phyloP scores from a whole-genome alignment of 2,888 invertebrate genomes.

The Amiota mariae region DNA sequence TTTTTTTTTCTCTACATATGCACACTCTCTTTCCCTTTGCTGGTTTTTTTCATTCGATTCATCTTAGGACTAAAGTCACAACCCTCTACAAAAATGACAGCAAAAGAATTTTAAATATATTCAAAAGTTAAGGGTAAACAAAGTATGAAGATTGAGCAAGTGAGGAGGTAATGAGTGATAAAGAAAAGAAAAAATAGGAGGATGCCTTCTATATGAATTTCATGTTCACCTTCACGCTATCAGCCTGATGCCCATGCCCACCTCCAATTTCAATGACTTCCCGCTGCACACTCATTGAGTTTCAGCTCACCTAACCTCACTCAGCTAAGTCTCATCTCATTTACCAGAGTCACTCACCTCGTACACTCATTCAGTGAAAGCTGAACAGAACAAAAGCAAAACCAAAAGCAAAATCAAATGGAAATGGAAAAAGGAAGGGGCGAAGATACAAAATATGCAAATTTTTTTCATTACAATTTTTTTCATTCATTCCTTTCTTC shows the following conservation, averaged over 20 bases:
- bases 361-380: neutral
- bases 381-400: neutral
- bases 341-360: neutral
- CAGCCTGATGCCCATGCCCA: neutral
- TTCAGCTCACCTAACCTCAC: no score
- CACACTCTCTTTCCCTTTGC: neutral
- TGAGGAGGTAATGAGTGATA: no score
- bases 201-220: conserved; percentile 26
- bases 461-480: conserved; percentile 55
- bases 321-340: no score
- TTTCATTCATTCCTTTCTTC: neutral
- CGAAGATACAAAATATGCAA: conserved; percentile 53
- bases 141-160: neutral
- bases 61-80: neutral
- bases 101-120: conserved; percentile 8
- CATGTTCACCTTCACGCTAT: conserved; percentile 22
- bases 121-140: conserved; percentile 30
- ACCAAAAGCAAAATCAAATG: no score
- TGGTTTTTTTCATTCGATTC: neutral
- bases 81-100: neutral
- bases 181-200: neutral
- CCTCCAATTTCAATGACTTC: neutral
- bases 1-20: neutral
- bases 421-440: no score
- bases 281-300: no score